These are phyloP conservation scores for Talpa occidentalis DNA, from an alignment of 2,113 vertebrate genomes.

Conservation along the genomic window DNA sequence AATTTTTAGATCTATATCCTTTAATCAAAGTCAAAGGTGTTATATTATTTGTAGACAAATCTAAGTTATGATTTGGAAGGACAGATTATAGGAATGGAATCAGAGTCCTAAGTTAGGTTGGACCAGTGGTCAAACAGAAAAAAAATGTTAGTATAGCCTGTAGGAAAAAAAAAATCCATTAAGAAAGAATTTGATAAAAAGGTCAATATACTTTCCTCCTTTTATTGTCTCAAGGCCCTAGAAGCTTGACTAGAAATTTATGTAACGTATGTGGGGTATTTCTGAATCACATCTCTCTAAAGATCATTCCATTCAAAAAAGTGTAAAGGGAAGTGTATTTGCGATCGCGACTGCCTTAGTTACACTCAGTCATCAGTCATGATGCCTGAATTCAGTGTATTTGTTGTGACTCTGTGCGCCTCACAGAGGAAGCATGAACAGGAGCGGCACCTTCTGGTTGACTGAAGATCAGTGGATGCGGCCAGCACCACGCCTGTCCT, in stretches of 20 bases:
- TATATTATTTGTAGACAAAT: background rate
- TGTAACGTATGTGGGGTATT: background rate
- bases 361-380: background rate
- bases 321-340: background rate
- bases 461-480: background rate
- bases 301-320: background rate
- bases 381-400: background rate
- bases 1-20: background rate
- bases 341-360: background rate
- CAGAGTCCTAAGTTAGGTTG: background rate
- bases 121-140: background rate
- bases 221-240: background rate
- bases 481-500: background rate
- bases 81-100: conserved; percentile 11
- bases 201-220: background rate
- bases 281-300: background rate
- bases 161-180: background rate
- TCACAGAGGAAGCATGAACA: background rate
- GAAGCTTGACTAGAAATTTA: background rate
- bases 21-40: background rate
- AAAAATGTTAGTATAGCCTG: background rate
- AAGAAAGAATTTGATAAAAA: background rate
- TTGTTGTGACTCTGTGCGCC: background rate
- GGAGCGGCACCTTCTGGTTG: background rate
- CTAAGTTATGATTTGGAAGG: background rate